Evolutionary conservation across 2,888 invertebrate species (phyloP).

Genomic region (Halocaridina rubra): DNA sequence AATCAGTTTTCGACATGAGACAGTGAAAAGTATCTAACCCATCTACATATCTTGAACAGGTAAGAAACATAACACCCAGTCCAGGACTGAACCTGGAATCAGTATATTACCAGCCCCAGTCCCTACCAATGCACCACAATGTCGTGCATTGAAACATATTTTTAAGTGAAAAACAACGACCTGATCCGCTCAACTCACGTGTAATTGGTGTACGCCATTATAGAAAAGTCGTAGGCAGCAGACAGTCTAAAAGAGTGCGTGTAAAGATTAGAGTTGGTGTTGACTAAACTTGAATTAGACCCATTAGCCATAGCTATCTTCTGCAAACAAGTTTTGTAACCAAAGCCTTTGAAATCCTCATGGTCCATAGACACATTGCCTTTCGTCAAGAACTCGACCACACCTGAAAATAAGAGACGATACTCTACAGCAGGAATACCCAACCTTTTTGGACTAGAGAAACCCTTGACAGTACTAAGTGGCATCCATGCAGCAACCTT

Average conservation of each 20-base stretch:
- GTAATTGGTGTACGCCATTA: constrained; percentile 98
- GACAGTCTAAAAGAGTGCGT: constrained; percentile 76
- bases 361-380: constrained; percentile 92
- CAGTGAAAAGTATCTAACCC: no score
- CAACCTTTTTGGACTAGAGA: no score
- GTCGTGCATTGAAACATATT: neutral
- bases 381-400: constrained; percentile 92
- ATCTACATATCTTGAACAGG: no score
- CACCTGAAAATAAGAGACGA: constrained; percentile 84
- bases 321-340: constrained; percentile 90
- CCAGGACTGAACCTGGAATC: no score
- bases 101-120: no score
- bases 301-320: constrained; percentile 76
- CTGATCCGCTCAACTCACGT: constrained; percentile 77
- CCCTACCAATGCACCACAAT: no score
- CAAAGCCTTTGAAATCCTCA: constrained; percentile 95
- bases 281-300: constrained; percentile 45
- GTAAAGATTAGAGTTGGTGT: constrained; percentile 54
- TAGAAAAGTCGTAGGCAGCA: constrained; percentile 93
- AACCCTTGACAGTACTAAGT: no score
- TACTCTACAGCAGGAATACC: no score
- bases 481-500: no score
- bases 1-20: no score
- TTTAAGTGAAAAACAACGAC: neutral
- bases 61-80: no score